Evolutionary conservation across 2,113 vertebrate genomes (phyloP).

Genomic region (Hypocryptadius cinnamomeus): DNA sequence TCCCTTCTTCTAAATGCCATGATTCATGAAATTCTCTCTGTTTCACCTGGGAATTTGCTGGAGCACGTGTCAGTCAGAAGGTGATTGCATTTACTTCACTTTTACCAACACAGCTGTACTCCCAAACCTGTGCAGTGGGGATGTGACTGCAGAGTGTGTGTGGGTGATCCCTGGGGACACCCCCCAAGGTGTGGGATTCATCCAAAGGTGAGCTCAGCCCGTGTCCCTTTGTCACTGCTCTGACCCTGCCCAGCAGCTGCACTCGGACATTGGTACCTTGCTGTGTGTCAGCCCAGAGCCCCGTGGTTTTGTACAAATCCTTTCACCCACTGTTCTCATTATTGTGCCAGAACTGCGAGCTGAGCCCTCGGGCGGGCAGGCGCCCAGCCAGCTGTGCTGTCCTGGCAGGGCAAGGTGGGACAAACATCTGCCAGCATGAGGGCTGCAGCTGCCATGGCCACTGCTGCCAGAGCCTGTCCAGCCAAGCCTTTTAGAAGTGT

Average conservation of each 20-base stretch:
- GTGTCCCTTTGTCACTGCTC: not conserved
- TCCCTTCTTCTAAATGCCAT: not conserved
- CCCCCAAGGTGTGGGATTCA: not conserved
- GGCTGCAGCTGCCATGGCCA: not conserved
- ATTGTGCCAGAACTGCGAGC: not conserved
- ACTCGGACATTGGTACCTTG: not conserved
- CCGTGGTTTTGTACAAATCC: not conserved
- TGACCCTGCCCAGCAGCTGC: not conserved
- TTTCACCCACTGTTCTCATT: not conserved
- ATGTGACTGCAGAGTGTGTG: not conserved
- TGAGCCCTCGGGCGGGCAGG: accelerated
- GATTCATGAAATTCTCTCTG: not conserved
- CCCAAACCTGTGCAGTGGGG: not conserved
- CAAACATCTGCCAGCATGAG: accelerated
- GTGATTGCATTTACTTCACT: not conserved
- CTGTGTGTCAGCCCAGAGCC: not conserved
- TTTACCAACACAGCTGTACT: not conserved
- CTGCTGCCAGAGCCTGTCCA: not conserved
- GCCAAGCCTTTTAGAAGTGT: not conserved
- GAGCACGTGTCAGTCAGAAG: not conserved
- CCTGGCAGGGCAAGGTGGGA: not conserved
- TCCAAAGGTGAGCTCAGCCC: not conserved
- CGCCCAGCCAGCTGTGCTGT: not conserved
- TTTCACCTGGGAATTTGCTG: not conserved
- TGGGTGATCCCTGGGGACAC: not conserved